Evolutionary conservation across 2,888 invertebrate species (phyloP), one percentile per base, ranked within the genome.

Genomic region (Hirtodrosophila confusa): DNA sequence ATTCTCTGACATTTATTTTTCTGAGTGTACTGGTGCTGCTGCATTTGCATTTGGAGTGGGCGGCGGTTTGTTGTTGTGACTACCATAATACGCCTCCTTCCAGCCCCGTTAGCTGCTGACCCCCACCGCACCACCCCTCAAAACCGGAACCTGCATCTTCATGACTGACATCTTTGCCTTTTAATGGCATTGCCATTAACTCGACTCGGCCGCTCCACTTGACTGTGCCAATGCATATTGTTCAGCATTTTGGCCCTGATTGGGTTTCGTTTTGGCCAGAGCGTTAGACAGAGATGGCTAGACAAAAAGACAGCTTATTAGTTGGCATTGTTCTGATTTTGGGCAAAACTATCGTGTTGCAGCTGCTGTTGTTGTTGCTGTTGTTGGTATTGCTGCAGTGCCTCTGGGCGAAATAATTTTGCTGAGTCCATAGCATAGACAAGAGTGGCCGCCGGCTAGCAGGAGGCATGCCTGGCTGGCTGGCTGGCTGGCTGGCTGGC

Each of bases 291-390:
- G 24, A 11, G 24, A 17, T 17, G 37, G 44, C 10, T 45, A 44
- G 44, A 60, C 65, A 41, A 63, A 62, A 66, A 64, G 58, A 67
- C 73, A 74, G 76, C 80, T 80, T 83, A 80, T 80, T 80, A 83
- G 78, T 80, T 75, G 62, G 62, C 71, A 72, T 72, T 72, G 72
- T 68, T 68, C 69, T 73, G 82, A 79, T 80, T 82, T 75, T 75
- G 53, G 67, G 29, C 57, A 63, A 72, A 72, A 72, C 77, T 79
- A 82, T 80, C 79, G 75, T 75, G 65, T 75, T 79, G 72, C 77
- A 60, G 63, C 67, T 65, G 75, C 45, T 47, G 49, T 31, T 40
- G 41, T 10, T 55, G 24, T 35, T 51, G 40, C n/a, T 31, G 48
- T 51, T 54, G 47, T n/a, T 61, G 67, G 29, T 47, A 37, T 8